Evolutionary conservation across 23 tunicate genomes (phyloP).

Genomic region (Trididemnum nubilum): DNA sequence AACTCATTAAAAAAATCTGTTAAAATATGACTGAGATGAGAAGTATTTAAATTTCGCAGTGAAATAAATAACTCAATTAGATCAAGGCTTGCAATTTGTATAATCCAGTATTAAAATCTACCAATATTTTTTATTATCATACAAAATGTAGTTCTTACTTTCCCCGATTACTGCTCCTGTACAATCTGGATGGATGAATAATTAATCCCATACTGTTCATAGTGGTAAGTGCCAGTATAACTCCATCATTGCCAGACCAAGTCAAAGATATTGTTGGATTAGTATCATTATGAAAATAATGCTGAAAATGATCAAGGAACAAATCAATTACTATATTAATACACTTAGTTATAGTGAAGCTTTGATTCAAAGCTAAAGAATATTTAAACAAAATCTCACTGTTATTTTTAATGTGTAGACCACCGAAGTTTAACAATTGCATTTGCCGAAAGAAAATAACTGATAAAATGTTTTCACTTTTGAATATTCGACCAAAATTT

Average conservation of each 20-base stretch:
- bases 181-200: slow-evolving; percentile 47
- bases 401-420: too few relatives aligned
- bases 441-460: too few relatives aligned
- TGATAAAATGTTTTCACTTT: too few relatives aligned
- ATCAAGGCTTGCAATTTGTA: too few relatives aligned
- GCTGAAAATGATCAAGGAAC: slow-evolving; percentile 46
- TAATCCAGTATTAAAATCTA: too few relatives aligned
- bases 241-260: slow-evolving; percentile 85
- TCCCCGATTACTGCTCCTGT: slow-evolving; percentile 79
- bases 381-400: background rate
- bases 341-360: background rate
- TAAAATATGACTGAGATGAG: too few relatives aligned
- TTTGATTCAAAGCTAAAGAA: background rate
- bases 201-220: slow-evolving; percentile 21
- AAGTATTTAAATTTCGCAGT: too few relatives aligned
- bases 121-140: background rate
- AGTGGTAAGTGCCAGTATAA: slow-evolving; percentile 69
- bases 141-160: slow-evolving; percentile 34
- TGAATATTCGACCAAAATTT: too few relatives aligned
- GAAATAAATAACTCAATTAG: too few relatives aligned
- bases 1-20: too few relatives aligned
- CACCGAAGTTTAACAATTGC: too few relatives aligned
- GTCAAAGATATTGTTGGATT: slow-evolving; percentile 85
- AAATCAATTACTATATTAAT: background rate
- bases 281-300: slow-evolving; percentile 64